Conservation (phyloP, 2,888 invertebrate genomes). For the Eustalomyia histrio region DNA sequence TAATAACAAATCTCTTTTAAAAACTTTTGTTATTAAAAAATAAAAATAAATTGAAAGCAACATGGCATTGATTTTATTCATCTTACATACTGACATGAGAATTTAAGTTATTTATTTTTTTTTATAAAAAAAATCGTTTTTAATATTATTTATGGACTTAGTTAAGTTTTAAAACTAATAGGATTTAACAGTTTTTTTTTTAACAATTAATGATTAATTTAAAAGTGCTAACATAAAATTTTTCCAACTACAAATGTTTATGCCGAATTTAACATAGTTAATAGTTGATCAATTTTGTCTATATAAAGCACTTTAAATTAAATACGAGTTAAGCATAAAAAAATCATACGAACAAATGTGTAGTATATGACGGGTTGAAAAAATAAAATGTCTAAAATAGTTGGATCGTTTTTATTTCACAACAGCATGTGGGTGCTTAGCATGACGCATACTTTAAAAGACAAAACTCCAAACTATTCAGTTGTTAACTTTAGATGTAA, state of each 20-base stretch:
- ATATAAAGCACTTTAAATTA: slow-evolving; percentile 35
- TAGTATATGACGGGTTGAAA: slow-evolving; percentile 16
- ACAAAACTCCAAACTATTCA: slow-evolving; percentile 1
- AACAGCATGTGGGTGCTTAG: slow-evolving; percentile 46
- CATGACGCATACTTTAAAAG: slow-evolving; percentile 39
- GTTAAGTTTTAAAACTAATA: slow-evolving; percentile 8
- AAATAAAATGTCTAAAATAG: slow-evolving; percentile 3
- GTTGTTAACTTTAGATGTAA: slow-evolving; percentile 31
- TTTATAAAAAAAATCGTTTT: too few species aligned
- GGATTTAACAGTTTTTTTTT: not conserved
- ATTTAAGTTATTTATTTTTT: not conserved
- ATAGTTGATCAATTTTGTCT: slow-evolving; percentile 11
- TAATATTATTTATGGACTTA: not conserved
- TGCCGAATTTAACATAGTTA: slow-evolving; percentile 1
- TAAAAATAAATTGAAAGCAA: not conserved
- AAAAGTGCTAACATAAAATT: slow-evolving; percentile 17
- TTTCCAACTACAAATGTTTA: slow-evolving; percentile 19
- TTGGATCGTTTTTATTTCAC: not conserved
- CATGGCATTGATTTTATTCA: not conserved
- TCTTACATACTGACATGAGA: not conserved
- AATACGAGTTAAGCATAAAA: not conserved
- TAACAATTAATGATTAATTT: slow-evolving; percentile 30
- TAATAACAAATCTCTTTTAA: not conserved
- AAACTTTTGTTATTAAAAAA: not conserved
- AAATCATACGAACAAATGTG: slow-evolving; percentile 32